Evolutionary conservation across 2,113 vertebrate species (phyloP).

Genomic region (Gobio gobio): DNA sequence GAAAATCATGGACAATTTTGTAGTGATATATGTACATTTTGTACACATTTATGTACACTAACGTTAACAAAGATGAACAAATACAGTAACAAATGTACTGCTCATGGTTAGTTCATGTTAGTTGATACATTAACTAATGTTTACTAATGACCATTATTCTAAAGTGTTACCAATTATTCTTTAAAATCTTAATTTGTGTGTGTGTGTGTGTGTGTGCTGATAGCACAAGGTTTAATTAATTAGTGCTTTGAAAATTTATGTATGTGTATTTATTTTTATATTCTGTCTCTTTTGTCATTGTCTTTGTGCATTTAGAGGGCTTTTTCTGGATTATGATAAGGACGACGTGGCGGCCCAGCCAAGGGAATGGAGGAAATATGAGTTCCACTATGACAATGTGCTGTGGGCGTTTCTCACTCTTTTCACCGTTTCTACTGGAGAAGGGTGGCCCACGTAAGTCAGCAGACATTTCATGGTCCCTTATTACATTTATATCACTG

Average conservation of each 20-base stretch:
- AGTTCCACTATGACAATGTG: conserved; percentile 97
- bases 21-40: too few relatives aligned
- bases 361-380: conserved; percentile 92
- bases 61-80: too few relatives aligned
- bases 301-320: conserved; percentile 78
- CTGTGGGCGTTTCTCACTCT: conserved; percentile 95
- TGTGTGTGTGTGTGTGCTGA: background rate
- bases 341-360: conserved; percentile 87
- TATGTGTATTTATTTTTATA: background rate
- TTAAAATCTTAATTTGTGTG: background rate
- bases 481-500: too few relatives aligned
- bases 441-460: conserved; percentile 97
- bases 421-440: conserved; percentile 95
- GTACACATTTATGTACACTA: too few relatives aligned
- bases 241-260: background rate
- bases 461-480: background rate
- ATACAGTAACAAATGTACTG: too few relatives aligned
- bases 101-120: too few relatives aligned
- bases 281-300: conserved; percentile 6
- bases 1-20: background rate
- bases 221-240: background rate
- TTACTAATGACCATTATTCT: too few relatives aligned
- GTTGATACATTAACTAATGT: too few relatives aligned
- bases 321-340: conserved; percentile 92
- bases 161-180: background rate